Conservation (phyloP, 2,888 invertebrate species). For the Epinotia bilunana region DNA sequence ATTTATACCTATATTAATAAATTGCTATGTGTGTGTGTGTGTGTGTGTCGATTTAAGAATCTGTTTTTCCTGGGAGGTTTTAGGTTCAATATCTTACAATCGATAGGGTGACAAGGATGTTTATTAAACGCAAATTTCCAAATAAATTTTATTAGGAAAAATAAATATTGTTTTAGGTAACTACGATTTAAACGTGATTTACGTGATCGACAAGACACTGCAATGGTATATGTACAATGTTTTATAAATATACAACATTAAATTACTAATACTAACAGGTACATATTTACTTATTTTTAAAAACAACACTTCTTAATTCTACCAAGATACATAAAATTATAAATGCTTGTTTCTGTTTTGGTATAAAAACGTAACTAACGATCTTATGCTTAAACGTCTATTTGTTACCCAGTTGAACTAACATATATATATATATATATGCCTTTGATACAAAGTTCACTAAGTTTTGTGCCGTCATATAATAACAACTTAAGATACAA, state of each 20-base stretch:
- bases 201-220: too few species aligned
- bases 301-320: not conserved
- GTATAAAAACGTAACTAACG: constrained; percentile 27
- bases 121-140: too few species aligned
- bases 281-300: constrained; percentile 12
- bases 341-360: constrained; percentile 40
- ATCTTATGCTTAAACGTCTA: not conserved
- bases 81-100: too few species aligned
- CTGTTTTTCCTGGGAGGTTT: too few species aligned
- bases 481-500: too few species aligned
- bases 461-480: not conserved
- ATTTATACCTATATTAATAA: too few species aligned
- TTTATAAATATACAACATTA: constrained; percentile 13
- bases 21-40: too few species aligned
- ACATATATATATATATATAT: not conserved
- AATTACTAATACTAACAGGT: constrained; percentile 23
- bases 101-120: too few species aligned
- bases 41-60: too few species aligned
- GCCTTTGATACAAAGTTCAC: not conserved
- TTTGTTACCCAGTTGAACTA: not conserved
- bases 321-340: constrained; percentile 6
- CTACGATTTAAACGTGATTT: too few species aligned
- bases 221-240: not conserved
- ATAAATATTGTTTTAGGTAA: too few species aligned
- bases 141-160: too few species aligned